These are phyloP conservation scores for Leptoteleia sp. DNA, from an alignment of 1,140 invertebrate genomes.

Conservation along the genomic window DNA sequence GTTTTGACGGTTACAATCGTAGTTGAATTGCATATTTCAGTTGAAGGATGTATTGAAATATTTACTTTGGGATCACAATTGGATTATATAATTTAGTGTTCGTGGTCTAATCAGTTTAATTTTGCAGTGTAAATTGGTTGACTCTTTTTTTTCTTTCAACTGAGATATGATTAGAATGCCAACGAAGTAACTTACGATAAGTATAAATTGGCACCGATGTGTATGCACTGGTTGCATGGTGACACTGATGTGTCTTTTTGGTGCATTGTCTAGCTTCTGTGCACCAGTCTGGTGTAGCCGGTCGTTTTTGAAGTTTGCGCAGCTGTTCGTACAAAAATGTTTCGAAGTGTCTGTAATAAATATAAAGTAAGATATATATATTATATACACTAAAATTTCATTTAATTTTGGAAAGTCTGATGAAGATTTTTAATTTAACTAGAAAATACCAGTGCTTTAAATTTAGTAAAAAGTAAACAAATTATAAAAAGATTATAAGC, in stretches of 20 bases:
- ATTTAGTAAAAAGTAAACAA: too few relatives aligned
- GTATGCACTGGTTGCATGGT: constrained; percentile 94
- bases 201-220: constrained; percentile 88
- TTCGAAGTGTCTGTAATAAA: constrained; percentile 88
- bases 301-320: constrained; percentile 87
- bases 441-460: too few relatives aligned
- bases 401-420: too few relatives aligned
- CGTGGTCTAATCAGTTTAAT: too few relatives aligned
- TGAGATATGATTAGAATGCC: constrained; percentile 6
- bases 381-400: too few relatives aligned
- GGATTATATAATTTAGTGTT: too few relatives aligned
- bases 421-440: too few relatives aligned
- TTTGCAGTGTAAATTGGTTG: too few relatives aligned
- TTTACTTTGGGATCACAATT: too few relatives aligned
- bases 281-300: constrained; percentile 82
- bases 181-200: constrained; percentile 73
- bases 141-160: constrained; percentile 12
- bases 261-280: constrained; percentile 86
- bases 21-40: constrained; percentile 25
- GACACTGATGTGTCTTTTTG: constrained; percentile 91
- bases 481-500: constrained; percentile 1
- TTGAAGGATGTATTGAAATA: constrained; percentile 11
- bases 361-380: too few relatives aligned
- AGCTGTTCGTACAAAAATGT: constrained; percentile 94
- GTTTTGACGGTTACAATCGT: constrained; percentile 12